These are phyloP conservation scores for Sebastes minor DNA, from an alignment of 2,797 vertebrate species.

Conservation along the genomic window DNA sequence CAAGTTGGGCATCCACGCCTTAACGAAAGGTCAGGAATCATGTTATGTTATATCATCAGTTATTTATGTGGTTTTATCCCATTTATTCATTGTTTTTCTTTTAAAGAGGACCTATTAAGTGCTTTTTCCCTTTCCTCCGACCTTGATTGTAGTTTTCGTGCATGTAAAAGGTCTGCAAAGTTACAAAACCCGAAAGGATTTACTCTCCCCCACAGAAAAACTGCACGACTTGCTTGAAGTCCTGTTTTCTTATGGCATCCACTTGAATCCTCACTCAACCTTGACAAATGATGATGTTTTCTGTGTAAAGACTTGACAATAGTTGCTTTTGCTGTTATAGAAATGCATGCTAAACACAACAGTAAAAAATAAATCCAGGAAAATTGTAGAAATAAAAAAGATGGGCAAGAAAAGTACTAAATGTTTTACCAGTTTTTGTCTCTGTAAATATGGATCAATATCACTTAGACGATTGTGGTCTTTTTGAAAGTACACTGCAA, in stretches of 20 bases:
- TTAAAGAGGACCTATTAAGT: neutral
- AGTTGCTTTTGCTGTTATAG: neutral
- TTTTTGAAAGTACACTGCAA: too few relatives aligned
- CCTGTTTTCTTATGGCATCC: neutral
- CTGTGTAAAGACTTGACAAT: neutral
- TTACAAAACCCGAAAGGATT: too few relatives aligned
- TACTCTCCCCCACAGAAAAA: too few relatives aligned
- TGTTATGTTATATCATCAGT: too few relatives aligned
- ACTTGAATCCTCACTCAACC: neutral
- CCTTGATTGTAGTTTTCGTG: too few relatives aligned
- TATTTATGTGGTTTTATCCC: neutral
- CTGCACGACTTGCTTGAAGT: too few relatives aligned
- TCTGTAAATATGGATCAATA: too few relatives aligned
- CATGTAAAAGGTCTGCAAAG: too few relatives aligned
- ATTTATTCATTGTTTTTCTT: neutral
- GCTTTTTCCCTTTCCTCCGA: too few relatives aligned
- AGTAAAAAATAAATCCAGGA: neutral
- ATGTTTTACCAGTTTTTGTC: too few relatives aligned
- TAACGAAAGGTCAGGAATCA: slow-evolving; percentile 80
- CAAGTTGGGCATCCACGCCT: slow-evolving; percentile 79
- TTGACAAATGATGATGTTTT: neutral
- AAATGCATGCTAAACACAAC: neutral
- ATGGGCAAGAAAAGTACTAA: too few relatives aligned
- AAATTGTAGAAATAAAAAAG: neutral
- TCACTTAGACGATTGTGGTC: too few relatives aligned